Evolutionary conservation across 2,113 vertebrate genomes (phyloP).

Genomic region (Haemorhous mexicanus): DNA sequence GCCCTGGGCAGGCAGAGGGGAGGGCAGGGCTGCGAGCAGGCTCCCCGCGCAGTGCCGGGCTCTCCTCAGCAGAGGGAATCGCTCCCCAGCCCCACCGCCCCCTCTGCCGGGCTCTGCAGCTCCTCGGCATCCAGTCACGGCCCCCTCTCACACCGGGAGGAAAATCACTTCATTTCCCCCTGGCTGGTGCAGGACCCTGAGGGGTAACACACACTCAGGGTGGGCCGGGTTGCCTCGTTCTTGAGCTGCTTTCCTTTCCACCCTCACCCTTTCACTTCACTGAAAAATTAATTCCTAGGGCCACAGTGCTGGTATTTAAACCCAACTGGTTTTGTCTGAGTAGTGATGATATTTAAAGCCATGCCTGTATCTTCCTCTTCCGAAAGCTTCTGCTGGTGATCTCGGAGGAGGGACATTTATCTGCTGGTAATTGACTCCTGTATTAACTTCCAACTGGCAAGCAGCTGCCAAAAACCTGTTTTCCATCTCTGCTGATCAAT

Average conservation of each 20-base stretch:
- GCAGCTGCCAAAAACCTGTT: conserved; percentile 16
- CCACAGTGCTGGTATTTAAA: not conserved
- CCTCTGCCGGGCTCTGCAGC: not conserved
- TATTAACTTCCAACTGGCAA: conserved; percentile 6
- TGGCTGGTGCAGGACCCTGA: not conserved
- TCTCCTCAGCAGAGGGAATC: not conserved
- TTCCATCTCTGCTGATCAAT: not conserved
- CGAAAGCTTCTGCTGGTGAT: not conserved
- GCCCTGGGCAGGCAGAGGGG: not conserved
- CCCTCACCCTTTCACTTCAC: not conserved
- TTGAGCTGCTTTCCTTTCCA: not conserved
- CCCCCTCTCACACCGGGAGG: not conserved
- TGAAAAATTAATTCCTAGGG: not conserved
- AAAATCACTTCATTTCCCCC: fast-evolving
- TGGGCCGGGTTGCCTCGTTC: not conserved
- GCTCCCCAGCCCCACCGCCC: not conserved
- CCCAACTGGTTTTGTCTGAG: not conserved
- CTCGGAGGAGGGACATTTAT: not conserved
- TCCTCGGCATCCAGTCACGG: not conserved
- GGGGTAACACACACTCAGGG: not conserved
- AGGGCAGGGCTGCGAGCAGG: not conserved
- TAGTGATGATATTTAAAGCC: not conserved
- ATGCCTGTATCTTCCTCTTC: not conserved
- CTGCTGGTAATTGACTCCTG: not conserved
- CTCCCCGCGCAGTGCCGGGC: not conserved